phyloP scores from a whole-genome alignment of 2,113 vertebrate genomes.

The Sylvietta virens region DNA sequence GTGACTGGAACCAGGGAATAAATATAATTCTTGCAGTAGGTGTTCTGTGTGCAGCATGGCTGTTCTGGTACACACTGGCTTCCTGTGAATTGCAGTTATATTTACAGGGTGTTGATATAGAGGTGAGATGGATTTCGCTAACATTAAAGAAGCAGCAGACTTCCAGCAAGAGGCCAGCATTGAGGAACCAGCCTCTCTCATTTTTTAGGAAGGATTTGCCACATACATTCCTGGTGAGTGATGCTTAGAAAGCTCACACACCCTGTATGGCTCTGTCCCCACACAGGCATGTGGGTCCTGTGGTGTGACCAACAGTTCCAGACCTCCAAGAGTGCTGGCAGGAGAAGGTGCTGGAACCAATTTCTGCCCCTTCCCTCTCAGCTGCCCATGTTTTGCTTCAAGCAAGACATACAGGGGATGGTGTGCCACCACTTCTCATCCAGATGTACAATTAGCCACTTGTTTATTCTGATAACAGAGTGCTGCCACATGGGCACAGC shows the following conservation, averaged over 20 bases:
- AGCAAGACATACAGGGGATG: neutral
- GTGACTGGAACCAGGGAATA: constrained; percentile 3
- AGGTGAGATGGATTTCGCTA: neutral
- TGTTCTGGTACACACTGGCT: neutral
- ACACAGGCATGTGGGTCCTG: neutral
- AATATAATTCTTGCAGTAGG: neutral
- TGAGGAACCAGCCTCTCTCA: accelerated
- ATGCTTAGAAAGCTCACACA: neutral
- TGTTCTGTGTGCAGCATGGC: neutral
- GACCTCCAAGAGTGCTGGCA: neutral
- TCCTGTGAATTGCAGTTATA: neutral
- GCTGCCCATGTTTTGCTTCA: neutral
- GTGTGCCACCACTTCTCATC: neutral
- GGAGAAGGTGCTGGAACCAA: neutral
- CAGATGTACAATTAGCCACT: neutral
- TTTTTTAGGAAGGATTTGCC: neutral
- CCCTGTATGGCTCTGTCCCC: neutral
- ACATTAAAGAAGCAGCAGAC: neutral
- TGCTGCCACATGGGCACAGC: neutral
- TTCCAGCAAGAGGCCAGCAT: neutral
- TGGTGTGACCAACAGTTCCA: neutral
- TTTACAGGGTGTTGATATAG: neutral
- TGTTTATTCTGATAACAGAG: neutral
- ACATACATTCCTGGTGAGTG: neutral
- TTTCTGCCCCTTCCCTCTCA: neutral